A percentile compares a stretch with the other conserved stretches of the same genome.
Conservation (phyloP, 2,113 vertebrate genomes). For the Enhydra lutris region DNA sequence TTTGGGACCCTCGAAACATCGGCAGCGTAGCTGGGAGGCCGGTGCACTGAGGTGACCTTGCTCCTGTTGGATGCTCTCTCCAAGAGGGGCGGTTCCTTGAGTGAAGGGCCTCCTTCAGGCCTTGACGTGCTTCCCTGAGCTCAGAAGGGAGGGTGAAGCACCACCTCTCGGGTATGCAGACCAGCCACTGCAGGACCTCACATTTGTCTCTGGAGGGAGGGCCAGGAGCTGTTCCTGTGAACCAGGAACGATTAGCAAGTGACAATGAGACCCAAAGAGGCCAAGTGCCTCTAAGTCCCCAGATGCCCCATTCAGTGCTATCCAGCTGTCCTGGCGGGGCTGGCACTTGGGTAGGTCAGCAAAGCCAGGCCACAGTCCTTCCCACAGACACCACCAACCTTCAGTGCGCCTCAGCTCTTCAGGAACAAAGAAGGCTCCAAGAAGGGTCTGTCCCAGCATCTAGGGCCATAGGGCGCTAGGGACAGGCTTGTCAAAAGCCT, state of each 20-base stretch:
- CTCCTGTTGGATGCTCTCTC: background rate
- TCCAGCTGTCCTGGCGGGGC: background rate
- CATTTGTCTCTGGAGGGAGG: background rate
- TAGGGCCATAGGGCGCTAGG: rapidly evolving
- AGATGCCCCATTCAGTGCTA: background rate
- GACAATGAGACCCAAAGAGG: background rate
- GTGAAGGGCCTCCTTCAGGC: background rate
- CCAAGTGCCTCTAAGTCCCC: background rate
- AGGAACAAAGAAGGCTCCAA: background rate
- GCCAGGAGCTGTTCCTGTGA: background rate
- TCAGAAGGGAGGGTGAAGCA: background rate
- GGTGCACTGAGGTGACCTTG: background rate
- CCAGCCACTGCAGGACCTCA: background rate
- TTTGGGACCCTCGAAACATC: background rate
- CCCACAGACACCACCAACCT: background rate
- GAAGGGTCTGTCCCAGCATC: background rate
- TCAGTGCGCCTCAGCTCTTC: background rate
- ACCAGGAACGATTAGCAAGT: background rate
- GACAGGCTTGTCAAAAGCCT: background rate
- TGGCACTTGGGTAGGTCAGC: background rate
- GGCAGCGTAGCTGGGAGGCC: background rate
- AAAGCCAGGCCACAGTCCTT: background rate
- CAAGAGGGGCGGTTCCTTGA: background rate
- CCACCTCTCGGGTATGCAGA: too few relatives aligned
- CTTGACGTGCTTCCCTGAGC: background rate